Base-by-base conservation (phyloP, 1,140 invertebrate genomes). In the Drosophila micromelanica region DNA sequence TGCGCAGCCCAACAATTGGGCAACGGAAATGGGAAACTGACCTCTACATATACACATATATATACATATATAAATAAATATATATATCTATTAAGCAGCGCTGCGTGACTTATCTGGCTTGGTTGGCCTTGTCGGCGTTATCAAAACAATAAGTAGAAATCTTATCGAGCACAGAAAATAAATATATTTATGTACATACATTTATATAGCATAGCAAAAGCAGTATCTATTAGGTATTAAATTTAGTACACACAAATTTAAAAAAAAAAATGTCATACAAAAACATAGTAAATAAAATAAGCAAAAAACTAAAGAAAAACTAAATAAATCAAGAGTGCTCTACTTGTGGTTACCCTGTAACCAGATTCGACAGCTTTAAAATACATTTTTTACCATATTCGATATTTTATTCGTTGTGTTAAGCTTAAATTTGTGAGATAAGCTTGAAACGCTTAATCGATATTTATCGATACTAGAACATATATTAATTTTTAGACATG, bases 11-110 rank as follows among this genome's bases (percentile, higher is more conserved):
- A 8, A 55, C 37, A 59, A 72, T 77, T 70, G 61, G 68, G 73
- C 77, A 60, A 49, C 85, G 84, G 85, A 87, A 87, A 81, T 87
- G 69, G 75, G 37, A 51, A 38, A 43, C 48, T 84, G 84, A 84
- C 85, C 81, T 73, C 55, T 35, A 35, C 6, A 35, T 9, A 35
- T 35, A 9, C 7, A 35, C 3, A 45, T 13, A 49, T 12, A 48
- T 56, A 48, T 56, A 45, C 52, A 65, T 61, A 75, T 72, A 52
- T 32, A 42, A 46, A 35, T 46, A 61, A 40, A 40, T 6, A 55
- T 12, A 46, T 35, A n/a, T 12, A 23, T 23, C 20, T 23, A 23
- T 23, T 23, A 51, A 51, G 7, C 9, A 27, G 45, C 12, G 35
- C 42, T 54, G 30, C 37, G 51, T 59, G 64, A 56, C 59, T 64